Conservation (phyloP, 2,888 invertebrate species). For the Vannuccia rotundouncinata region DNA sequence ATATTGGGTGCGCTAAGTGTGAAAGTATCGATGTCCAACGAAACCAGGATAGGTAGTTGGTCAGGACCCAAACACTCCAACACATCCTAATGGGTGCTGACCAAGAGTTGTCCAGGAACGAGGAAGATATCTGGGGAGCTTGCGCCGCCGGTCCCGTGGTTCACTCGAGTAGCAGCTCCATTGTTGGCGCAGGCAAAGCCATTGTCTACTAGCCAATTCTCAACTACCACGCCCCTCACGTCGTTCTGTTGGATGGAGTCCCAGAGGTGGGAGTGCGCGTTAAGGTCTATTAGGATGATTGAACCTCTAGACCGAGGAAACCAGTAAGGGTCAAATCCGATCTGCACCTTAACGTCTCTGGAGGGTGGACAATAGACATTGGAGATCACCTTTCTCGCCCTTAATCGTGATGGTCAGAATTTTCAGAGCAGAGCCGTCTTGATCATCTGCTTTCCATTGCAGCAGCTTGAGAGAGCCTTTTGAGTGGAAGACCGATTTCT, state of each 20-base stretch:
- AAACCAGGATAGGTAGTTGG: neutral
- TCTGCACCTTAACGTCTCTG: too few relatives aligned
- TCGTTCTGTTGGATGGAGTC: slow-evolving; percentile 1
- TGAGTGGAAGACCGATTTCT: neutral
- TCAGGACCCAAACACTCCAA: neutral
- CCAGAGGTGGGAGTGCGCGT: slow-evolving; percentile 30
- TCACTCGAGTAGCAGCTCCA: slow-evolving; percentile 16
- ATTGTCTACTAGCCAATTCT: slow-evolving; percentile 1
- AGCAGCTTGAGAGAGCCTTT: neutral
- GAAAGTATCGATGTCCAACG: neutral
- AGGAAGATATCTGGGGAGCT: slow-evolving; percentile 14
- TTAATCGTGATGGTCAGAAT: too few relatives aligned
- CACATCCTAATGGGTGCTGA: neutral
- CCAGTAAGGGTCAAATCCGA: neutral
- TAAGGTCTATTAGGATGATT: neutral
- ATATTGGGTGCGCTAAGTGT: neutral
- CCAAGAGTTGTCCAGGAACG: neutral
- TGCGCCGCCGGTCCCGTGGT: slow-evolving; percentile 6
- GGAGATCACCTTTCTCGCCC: too few relatives aligned
- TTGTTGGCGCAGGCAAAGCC: neutral
- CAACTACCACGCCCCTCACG: neutral
- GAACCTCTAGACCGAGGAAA: neutral
- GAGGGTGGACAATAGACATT: neutral
- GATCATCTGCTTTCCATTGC: neutral
- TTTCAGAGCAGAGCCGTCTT: too few relatives aligned